phyloP scores from a whole-genome alignment of 2,888 invertebrate species.

The Meta bourneti region DNA sequence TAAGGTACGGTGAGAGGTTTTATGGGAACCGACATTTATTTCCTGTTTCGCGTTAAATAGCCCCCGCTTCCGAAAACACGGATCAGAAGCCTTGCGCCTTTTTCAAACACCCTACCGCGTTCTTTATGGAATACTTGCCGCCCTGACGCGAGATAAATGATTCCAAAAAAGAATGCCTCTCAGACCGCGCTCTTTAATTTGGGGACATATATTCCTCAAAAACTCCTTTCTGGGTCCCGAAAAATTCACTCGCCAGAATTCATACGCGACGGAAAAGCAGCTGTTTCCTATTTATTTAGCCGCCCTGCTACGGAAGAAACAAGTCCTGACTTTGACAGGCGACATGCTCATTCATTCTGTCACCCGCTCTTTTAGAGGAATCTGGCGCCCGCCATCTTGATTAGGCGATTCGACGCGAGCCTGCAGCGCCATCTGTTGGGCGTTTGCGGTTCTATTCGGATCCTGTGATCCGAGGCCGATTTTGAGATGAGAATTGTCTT shows the following conservation, averaged over 20 bases:
- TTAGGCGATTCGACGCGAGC: not conserved
- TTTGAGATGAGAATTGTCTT: too few species aligned
- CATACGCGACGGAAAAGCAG: conserved; percentile 50
- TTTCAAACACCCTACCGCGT: conserved; percentile 9
- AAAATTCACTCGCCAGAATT: conserved; percentile 11
- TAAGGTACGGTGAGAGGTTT: too few species aligned
- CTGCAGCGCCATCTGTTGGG: conserved; percentile 57
- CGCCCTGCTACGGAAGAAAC: conserved; percentile 46
- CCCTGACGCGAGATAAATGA: conserved; percentile 53
- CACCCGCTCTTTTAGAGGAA: conserved; percentile 26
- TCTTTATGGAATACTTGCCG: conserved; percentile 33
- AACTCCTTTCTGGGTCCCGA: not conserved
- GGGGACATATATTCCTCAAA: conserved; percentile 7
- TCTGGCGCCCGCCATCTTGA: conserved; percentile 19
- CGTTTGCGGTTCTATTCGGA: not conserved
- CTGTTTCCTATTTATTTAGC: conserved; percentile 73
- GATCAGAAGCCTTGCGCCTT: conserved; percentile 24
- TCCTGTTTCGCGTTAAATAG: not conserved
- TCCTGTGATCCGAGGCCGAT: too few species aligned
- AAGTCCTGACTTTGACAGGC: conserved; percentile 69
- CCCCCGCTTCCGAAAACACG: conserved; percentile 20
- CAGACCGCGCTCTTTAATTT: conserved; percentile 14
- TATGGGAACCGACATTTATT: not conserved
- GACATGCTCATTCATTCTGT: conserved; percentile 68
- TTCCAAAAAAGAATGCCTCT: conserved; percentile 25